Conservation (phyloP, 2,888 invertebrate genomes). For the Luperina nickerlii region DNA sequence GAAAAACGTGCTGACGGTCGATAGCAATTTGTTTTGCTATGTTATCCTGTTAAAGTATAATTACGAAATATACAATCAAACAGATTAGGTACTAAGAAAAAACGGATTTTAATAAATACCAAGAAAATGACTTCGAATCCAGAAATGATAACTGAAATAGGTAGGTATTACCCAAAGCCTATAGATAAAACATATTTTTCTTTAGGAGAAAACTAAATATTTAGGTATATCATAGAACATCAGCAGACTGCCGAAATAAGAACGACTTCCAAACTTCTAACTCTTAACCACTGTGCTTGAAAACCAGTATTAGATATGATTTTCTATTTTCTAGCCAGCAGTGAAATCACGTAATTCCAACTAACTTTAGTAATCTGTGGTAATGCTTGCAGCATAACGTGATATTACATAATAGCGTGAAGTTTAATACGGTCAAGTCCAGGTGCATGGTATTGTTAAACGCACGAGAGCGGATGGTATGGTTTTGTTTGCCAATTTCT, state of each 20-base stretch:
- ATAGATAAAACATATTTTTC: background rate
- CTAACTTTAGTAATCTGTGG: conserved; percentile 37
- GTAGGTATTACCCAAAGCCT: background rate
- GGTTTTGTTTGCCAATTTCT: background rate
- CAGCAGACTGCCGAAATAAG: background rate
- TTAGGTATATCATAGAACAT: background rate
- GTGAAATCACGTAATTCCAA: conserved; percentile 20
- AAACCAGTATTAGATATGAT: conserved; percentile 13
- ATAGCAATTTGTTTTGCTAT: background rate
- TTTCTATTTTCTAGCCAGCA: conserved; percentile 24
- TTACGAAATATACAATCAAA: conserved; percentile 8
- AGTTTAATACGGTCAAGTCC: conserved; percentile 30
- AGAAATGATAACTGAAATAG: conserved; percentile 5
- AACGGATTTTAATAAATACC: background rate
- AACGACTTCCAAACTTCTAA: background rate
- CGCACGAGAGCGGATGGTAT: background rate
- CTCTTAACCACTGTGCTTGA: background rate
- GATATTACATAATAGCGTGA: conserved; percentile 14
- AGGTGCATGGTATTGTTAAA: conserved; percentile 10
- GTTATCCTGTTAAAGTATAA: background rate
- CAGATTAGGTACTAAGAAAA: background rate
- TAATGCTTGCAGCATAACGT: conserved; percentile 17
- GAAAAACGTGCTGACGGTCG: background rate
- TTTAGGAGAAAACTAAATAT: background rate
- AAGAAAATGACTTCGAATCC: background rate